Evolutionary conservation across 2,113 vertebrate genomes (phyloP).

Genomic region (Sardina pilchardus): DNA sequence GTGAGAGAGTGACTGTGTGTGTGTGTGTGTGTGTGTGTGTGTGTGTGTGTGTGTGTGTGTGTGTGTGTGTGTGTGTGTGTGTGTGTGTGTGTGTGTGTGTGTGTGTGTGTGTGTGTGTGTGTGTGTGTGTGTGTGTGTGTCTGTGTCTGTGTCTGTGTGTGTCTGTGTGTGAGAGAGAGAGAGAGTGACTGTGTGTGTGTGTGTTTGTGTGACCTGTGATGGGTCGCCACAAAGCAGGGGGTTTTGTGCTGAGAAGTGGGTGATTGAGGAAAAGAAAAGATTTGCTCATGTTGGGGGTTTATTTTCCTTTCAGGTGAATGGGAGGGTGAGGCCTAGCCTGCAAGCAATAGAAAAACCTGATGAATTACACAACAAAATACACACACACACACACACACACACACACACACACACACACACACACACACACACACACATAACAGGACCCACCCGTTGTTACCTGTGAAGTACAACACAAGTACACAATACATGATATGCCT

Average conservation of each 20-base stretch:
- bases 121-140: not conserved
- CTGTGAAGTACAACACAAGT: no score
- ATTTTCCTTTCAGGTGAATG: slow-evolving; percentile 37
- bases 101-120: not conserved
- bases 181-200: slow-evolving; percentile 21
- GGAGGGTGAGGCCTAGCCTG: slow-evolving; percentile 17
- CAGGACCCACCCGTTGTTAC: no score
- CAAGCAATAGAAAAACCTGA: slow-evolving; percentile 22
- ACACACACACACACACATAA: not conserved
- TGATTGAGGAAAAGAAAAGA: slow-evolving; percentile 10
- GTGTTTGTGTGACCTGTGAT: slow-evolving; percentile 1
- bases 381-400: not conserved
- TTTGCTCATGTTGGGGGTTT: slow-evolving; percentile 29
- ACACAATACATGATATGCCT: no score
- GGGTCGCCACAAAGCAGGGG: not conserved
- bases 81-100: slow-evolving; percentile 14
- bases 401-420: not conserved
- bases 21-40: slow-evolving; percentile 14
- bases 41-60: slow-evolving; percentile 8
- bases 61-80: slow-evolving; percentile 10
- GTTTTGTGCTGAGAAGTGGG: not conserved
- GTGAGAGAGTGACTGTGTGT: not conserved
- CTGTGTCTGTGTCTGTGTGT: slow-evolving; percentile 23
- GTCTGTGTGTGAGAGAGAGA: slow-evolving; percentile 23
- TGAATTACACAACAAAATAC: not conserved